phyloP scores from a whole-genome alignment of 2,797 vertebrate species.

The Coranthus polyacanthus region DNA sequence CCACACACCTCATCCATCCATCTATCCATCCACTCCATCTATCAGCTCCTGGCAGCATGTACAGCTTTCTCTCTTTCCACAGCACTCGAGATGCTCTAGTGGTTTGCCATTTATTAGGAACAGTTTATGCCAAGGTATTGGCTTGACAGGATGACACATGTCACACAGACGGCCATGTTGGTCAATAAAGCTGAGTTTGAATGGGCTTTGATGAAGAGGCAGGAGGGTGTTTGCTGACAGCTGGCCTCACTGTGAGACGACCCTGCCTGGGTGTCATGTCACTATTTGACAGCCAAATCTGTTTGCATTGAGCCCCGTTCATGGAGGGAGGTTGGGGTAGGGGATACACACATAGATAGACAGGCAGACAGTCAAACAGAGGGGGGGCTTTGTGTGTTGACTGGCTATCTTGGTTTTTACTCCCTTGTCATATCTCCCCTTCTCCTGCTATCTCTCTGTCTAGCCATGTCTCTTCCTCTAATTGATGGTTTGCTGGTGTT shows the following conservation, averaged over 20 bases:
- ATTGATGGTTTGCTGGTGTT: constrained; percentile 69
- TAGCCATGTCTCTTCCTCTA: constrained; percentile 58
- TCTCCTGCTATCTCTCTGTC: constrained; percentile 57
- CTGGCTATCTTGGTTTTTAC: constrained; percentile 66
- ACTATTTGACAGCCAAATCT: constrained; percentile 82
- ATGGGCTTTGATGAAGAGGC: constrained; percentile 77
- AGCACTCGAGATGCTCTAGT: constrained; percentile 60
- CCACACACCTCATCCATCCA: constrained; percentile 47
- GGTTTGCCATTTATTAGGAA: constrained; percentile 71
- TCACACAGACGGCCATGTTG: constrained; percentile 69
- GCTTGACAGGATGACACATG: constrained; percentile 75
- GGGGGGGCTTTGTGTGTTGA: constrained; percentile 62
- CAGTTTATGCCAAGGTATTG: constrained; percentile 62
- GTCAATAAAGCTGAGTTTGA: constrained; percentile 80
- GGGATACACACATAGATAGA: constrained; percentile 49
- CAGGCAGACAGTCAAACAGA: constrained; percentile 64
- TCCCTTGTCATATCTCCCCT: constrained; percentile 57
- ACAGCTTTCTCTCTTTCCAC: constrained; percentile 59
- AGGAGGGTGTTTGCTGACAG: constrained; percentile 79
- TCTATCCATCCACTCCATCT: constrained; percentile 60
- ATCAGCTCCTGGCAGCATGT: constrained; percentile 56
- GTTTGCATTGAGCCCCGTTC: constrained; percentile 68
- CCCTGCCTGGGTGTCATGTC: constrained; percentile 78
- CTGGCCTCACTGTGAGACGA: constrained; percentile 77
- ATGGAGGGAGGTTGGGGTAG: constrained; percentile 20